Percentiles rank a stretch among this genome's conserved stretches.
phyloP scores from a whole-genome alignment of 2,888 invertebrate genomes.

The Carabus problematicus region DNA sequence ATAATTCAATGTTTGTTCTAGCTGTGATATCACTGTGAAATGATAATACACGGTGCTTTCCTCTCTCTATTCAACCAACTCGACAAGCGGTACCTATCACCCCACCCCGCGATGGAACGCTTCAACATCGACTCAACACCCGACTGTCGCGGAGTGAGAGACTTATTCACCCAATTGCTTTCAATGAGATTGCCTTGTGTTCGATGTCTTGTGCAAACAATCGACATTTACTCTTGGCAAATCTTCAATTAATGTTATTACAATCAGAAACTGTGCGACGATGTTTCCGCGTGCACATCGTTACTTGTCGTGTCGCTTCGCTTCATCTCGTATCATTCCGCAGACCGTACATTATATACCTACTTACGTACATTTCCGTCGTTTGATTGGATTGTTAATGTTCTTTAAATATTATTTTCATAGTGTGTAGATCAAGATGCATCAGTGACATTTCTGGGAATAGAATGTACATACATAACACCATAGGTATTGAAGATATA shows the following conservation, averaged over 20 bases:
- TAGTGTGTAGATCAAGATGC: not conserved
- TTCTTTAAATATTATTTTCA: not conserved
- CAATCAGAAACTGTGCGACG: conserved; percentile 22
- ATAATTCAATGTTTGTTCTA: conserved; percentile 36
- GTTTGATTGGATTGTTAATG: not conserved
- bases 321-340: too few species aligned
- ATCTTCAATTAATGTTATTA: conserved; percentile 42
- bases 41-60: conserved; percentile 13
- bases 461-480: not conserved
- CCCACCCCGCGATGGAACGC: not conserved
- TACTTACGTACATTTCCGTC: too few species aligned
- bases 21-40: conserved; percentile 21
- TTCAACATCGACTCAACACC: not conserved
- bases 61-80: not conserved
- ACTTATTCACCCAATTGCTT: conserved; percentile 42
- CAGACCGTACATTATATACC: too few species aligned
- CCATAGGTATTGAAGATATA: not conserved
- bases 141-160: conserved; percentile 6
- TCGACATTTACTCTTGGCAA: conserved; percentile 42
- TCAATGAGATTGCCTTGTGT: conserved; percentile 42
- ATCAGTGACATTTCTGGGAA: not conserved
- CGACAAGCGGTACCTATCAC: not conserved
- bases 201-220: conserved; percentile 39
- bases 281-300: not conserved
- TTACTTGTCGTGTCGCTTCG: too few species aligned